Percentiles rank a stretch among this genome's conserved stretches.
phyloP scores from a whole-genome alignment of 1,140 invertebrate genomes.

The Ectropis grisescens region DNA sequence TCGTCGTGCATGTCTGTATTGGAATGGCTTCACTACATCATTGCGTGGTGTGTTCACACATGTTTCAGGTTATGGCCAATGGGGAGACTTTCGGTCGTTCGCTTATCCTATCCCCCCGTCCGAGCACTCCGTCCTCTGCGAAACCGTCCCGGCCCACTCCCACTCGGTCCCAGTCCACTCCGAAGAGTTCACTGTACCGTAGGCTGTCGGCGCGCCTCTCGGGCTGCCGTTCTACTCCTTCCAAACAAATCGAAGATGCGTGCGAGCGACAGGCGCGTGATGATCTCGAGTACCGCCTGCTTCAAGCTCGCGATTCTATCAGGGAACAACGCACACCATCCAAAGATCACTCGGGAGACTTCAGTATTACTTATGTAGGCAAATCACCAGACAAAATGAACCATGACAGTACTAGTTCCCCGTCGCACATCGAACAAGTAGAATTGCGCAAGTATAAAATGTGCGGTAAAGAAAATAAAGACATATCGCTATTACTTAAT shows the following conservation, averaged over 20 bases:
- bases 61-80: conserved; percentile 72
- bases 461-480: conserved; percentile 50
- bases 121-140: conserved; percentile 37
- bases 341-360: conserved; percentile 31
- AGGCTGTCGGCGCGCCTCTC: conserved; percentile 55
- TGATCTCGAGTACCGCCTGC: conserved; percentile 41
- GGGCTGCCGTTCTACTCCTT: conserved; percentile 41
- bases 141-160: conserved; percentile 46
- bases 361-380: conserved; percentile 48
- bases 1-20: conserved; percentile 58
- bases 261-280: conserved; percentile 18
- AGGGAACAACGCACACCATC: conserved; percentile 29
- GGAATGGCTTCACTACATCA: conserved; percentile 70
- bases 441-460: conserved; percentile 33
- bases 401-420: conserved; percentile 24
- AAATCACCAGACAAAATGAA: conserved; percentile 40
- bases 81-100: conserved; percentile 70
- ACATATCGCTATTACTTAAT: conserved; percentile 28
- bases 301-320: conserved; percentile 38
- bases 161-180: conserved; percentile 53
- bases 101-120: conserved; percentile 62
- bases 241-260: conserved; percentile 21
- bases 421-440: conserved; percentile 19
- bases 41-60: conserved; percentile 70
- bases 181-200: conserved; percentile 60